phyloP scores from a whole-genome alignment of 2,113 vertebrate species.

The Lanius ludovicianus region DNA sequence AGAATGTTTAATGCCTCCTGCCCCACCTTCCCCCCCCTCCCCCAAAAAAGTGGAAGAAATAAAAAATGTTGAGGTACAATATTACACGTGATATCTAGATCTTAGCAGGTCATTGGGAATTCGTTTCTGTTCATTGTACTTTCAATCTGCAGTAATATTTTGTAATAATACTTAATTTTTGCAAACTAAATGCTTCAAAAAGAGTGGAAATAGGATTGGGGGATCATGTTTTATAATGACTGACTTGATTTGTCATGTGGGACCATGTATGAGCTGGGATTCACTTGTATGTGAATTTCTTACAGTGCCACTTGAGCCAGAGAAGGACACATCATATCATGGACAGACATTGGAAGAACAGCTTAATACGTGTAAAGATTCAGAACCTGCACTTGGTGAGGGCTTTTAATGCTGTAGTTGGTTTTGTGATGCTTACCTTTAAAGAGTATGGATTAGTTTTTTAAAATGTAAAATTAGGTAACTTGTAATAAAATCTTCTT shows the following conservation, averaged over 20 bases:
- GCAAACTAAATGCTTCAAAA: neutral
- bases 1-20: neutral
- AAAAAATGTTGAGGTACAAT: neutral
- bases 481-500: neutral
- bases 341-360: conserved; percentile 52
- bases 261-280: neutral
- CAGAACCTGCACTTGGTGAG: conserved; percentile 64
- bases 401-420: neutral
- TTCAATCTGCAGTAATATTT: neutral
- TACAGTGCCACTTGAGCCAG: conserved; percentile 10
- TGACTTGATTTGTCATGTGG: neutral
- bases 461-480: neutral
- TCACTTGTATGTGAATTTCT: neutral
- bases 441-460: neutral
- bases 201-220: neutral
- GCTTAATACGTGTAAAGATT: conserved; percentile 45
- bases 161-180: neutral
- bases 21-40: too few species aligned
- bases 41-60: neutral
- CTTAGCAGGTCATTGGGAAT: neutral
- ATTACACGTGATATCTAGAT: neutral
- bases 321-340: neutral
- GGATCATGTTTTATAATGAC: neutral
- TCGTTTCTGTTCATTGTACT: neutral
- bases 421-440: neutral